These are phyloP conservation scores for Sitophilus oryzae DNA, from an alignment of 1,140 invertebrate species.

Conservation along the genomic window DNA sequence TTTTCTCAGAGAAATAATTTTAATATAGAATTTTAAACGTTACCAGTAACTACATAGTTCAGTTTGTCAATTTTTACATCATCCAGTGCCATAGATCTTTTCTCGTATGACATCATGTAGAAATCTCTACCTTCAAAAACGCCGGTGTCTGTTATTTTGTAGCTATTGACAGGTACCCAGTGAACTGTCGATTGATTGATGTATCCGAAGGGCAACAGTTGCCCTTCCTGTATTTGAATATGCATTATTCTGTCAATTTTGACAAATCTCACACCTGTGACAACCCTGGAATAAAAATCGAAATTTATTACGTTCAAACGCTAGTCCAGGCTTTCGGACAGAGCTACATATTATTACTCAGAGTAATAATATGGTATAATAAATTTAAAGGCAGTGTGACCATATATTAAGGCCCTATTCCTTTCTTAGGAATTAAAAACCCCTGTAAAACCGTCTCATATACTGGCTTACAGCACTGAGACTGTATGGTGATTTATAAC, in stretches of 20 bases:
- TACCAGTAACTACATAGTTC: conserved; percentile 58
- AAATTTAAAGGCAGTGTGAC: too few relatives aligned
- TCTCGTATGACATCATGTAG: conserved; percentile 64
- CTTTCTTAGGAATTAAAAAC: too few relatives aligned
- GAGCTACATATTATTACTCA: too few relatives aligned
- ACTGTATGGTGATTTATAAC: too few relatives aligned
- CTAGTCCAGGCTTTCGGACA: too few relatives aligned
- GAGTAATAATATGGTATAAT: too few relatives aligned
- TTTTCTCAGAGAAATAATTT: too few relatives aligned
- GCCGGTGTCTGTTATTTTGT: conserved; percentile 47
- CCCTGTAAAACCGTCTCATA: too few relatives aligned
- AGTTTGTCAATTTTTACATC: conserved; percentile 54
- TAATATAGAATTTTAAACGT: too few relatives aligned
- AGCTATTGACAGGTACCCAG: conserved; percentile 62
- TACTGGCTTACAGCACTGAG: too few relatives aligned
- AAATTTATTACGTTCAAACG: too few relatives aligned
- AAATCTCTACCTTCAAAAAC: conserved; percentile 57
- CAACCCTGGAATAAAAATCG: conserved; percentile 53
- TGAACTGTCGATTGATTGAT: conserved; percentile 53
- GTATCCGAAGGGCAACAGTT: conserved; percentile 54
- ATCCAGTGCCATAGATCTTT: conserved; percentile 70
- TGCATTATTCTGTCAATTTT: conserved; percentile 68
- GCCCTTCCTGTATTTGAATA: conserved; percentile 70
- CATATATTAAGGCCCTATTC: too few relatives aligned
- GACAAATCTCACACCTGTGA: conserved; percentile 66